phyloP scores from a whole-genome alignment of 2,797 vertebrate species.

The Austrolebias charrua region DNA sequence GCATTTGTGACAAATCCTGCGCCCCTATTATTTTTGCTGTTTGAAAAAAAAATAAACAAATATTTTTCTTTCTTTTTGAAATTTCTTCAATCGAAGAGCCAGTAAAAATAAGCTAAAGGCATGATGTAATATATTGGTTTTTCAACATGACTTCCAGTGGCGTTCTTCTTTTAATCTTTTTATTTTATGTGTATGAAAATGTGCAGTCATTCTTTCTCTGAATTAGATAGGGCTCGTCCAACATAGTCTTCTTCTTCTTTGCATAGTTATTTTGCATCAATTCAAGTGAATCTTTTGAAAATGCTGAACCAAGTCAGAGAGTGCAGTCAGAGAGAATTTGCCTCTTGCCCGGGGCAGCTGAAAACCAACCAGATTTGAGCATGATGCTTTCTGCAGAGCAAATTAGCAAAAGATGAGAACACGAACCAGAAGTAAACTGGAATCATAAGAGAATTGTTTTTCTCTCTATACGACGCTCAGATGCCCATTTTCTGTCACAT shows the following conservation, averaged over 20 bases:
- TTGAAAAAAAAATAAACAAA: constrained; percentile 3
- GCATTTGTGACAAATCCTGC: constrained; percentile 29
- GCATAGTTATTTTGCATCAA: constrained; percentile 52
- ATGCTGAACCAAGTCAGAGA: constrained; percentile 55
- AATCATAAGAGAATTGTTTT: constrained; percentile 24
- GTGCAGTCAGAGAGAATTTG: constrained; percentile 64
- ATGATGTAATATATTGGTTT: constrained; percentile 30
- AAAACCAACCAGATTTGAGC: constrained; percentile 70
- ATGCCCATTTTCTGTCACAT: constrained; percentile 21
- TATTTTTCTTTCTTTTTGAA: constrained; percentile 23
- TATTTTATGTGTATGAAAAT: constrained; percentile 18
- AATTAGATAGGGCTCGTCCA: constrained; percentile 40
- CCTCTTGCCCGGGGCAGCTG: constrained; percentile 59
- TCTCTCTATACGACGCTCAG: constrained; percentile 28
- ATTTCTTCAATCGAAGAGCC: constrained; percentile 23
- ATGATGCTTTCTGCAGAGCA: constrained; percentile 63
- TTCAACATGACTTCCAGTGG: constrained; percentile 5
- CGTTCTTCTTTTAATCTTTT: constrained; percentile 9
- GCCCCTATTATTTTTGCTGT: constrained; percentile 1
- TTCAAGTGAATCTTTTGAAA: constrained; percentile 55
- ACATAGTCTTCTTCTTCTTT: constrained; percentile 42
- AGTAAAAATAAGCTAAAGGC: constrained; percentile 17
- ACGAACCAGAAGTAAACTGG: constrained; percentile 51
- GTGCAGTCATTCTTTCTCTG: constrained; percentile 21
- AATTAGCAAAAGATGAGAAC: constrained; percentile 63